These are phyloP conservation scores for Leptinotarsa defecta DNA, from an alignment of 1,140 invertebrate genomes.

Conservation along the genomic window DNA sequence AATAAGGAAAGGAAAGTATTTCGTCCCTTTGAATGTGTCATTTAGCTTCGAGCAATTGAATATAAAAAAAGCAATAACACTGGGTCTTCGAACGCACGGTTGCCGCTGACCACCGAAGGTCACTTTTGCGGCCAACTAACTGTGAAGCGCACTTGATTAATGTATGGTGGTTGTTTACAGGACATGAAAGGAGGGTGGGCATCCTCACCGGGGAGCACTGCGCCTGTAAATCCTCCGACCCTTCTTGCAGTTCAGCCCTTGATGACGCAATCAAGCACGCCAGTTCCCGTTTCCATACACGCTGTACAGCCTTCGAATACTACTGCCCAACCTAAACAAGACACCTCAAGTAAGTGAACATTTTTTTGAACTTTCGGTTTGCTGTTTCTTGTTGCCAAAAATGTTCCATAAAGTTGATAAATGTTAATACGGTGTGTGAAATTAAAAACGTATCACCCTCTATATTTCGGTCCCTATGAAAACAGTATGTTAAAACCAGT, in stretches of 20 bases:
- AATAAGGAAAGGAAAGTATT: no score
- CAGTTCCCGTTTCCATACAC: conserved; percentile 27
- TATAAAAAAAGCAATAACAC: conserved; percentile 5
- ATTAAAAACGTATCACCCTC: no score
- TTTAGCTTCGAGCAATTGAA: background rate
- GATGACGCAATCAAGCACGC: conserved; percentile 41
- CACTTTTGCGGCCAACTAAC: conserved; percentile 44
- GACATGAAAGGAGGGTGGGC: conserved; percentile 55
- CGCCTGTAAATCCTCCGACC: conserved; percentile 46
- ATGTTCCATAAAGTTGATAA: no score
- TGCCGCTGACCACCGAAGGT: conserved; percentile 23
- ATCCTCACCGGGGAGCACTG: conserved; percentile 47
- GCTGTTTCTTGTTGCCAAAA: background rate
- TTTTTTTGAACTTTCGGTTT: background rate
- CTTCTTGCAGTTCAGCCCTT: conserved; percentile 50
- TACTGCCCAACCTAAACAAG: conserved; percentile 45
- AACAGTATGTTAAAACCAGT: no score
- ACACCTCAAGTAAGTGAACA: conserved; percentile 51
- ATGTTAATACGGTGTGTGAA: no score
- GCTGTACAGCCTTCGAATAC: conserved; percentile 25
- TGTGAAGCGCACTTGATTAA: conserved; percentile 52
- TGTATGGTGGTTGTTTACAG: conserved; percentile 52
- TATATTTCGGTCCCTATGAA: no score
- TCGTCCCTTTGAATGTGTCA: no score
- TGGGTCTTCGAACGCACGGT: background rate